Evolutionary conservation across 2,888 invertebrate genomes (phyloP).

Genomic region (Urechis unicinctus): DNA sequence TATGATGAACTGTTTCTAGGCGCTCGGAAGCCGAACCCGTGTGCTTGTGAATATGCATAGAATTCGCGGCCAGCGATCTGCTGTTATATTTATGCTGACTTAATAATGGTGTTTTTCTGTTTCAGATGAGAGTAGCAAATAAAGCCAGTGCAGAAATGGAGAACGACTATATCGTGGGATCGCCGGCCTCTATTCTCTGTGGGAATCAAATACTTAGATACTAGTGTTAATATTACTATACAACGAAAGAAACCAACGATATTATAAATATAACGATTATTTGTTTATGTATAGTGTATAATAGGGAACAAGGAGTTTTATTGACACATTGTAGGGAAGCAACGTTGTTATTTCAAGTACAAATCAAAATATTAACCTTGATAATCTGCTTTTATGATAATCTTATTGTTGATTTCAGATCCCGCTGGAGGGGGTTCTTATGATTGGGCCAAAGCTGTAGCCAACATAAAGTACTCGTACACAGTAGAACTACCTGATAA

Average conservation of each 20-base stretch:
- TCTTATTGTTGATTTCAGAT: too few species aligned
- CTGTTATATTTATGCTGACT: background rate
- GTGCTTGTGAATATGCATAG: background rate
- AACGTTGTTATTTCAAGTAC: too few species aligned
- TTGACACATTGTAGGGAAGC: too few species aligned
- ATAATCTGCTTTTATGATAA: too few species aligned
- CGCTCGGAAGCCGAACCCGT: background rate
- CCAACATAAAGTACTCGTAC: conserved; percentile 76
- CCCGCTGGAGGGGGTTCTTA: conserved; percentile 61
- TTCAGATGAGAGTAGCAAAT: conserved; percentile 3
- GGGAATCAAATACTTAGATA: conserved; percentile 3
- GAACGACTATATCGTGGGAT: conserved; percentile 5
- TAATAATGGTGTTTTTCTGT: background rate
- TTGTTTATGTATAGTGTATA: too few species aligned
- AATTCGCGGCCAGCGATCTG: background rate
- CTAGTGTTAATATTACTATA: too few species aligned
- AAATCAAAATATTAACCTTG: too few species aligned
- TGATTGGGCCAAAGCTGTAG: conserved; percentile 82
- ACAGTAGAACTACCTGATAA: conserved; percentile 69
- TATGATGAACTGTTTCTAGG: conserved; percentile 5
- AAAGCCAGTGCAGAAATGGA: conserved; percentile 1
- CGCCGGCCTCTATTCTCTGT: conserved; percentile 10
- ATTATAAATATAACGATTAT: too few species aligned
- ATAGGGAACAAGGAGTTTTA: too few species aligned
- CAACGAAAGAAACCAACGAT: too few species aligned